Conservation (phyloP, 2,888 invertebrate species). For the Phyto melanocephala region DNA sequence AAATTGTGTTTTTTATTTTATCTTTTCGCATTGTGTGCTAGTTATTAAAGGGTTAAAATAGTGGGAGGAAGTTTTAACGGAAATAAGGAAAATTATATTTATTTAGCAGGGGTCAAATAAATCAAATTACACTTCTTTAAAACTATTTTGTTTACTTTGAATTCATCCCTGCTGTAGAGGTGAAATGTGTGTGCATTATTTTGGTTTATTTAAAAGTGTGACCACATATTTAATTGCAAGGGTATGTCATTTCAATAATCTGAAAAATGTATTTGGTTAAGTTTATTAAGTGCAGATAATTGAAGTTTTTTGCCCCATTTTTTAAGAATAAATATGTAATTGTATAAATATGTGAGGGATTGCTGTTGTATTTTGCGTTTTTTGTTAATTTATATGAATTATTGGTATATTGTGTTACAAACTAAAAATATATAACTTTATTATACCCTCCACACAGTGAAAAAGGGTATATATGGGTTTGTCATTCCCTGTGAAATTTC, state of each 20-base stretch:
- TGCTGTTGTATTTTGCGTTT: too few species aligned
- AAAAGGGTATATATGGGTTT: too few species aligned
- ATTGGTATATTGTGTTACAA: too few species aligned
- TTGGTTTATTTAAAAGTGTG: not conserved
- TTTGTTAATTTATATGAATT: too few species aligned
- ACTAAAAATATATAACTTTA: too few species aligned
- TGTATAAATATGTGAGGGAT: too few species aligned
- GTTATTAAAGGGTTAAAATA: conserved; percentile 31
- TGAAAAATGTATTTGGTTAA: not conserved
- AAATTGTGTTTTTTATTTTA: conserved; percentile 35
- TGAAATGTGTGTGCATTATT: not conserved
- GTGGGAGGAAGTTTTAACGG: conserved; percentile 37
- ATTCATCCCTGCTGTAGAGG: not conserved
- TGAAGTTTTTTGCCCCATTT: too few species aligned
- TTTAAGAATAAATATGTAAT: too few species aligned
- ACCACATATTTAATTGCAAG: too few species aligned
- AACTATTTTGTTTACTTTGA: not conserved
- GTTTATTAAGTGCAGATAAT: conserved; percentile 10
- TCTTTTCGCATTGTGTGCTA: not conserved
- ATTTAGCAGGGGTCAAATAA: conserved; percentile 46
- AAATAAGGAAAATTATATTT: conserved; percentile 37
- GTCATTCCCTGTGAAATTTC: too few species aligned
- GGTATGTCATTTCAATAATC: not conserved
- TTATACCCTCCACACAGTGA: too few species aligned
- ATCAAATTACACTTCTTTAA: conserved; percentile 51